phyloP scores from a whole-genome alignment of 2,113 vertebrate genomes.

The Mesitornis unicolor region DNA sequence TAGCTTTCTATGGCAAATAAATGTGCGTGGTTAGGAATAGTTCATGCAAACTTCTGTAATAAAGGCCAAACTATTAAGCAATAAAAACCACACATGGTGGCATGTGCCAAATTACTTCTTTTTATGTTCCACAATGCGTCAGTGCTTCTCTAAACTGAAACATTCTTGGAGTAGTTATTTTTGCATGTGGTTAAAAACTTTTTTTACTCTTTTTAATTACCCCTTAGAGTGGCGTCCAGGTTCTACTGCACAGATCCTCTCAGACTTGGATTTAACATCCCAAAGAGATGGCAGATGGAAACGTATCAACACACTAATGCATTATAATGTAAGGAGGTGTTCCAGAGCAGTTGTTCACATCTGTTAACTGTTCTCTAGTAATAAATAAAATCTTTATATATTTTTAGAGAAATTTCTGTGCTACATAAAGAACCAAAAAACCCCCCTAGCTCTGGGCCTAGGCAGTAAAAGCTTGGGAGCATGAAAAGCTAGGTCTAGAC shows the following conservation, averaged over 20 bases:
- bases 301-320: conserved; percentile 93
- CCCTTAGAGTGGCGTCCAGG: conserved; percentile 93
- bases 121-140: not conserved
- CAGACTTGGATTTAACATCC: conserved; percentile 94
- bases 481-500: not conserved
- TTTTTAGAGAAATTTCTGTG: conserved; percentile 6
- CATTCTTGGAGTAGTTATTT: not conserved
- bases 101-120: not conserved
- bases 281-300: conserved; percentile 95
- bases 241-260: conserved; percentile 95
- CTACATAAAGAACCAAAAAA: not conserved
- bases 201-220: conserved; percentile 31
- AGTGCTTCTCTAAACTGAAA: not conserved
- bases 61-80: not conserved
- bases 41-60: not conserved
- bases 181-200: not conserved
- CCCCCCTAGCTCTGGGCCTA: not conserved
- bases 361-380: not conserved
- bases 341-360: not conserved
- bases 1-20: not conserved
- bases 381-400: not conserved
- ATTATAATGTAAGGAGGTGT: conserved; percentile 89
- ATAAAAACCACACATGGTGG: not conserved
- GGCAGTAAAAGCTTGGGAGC: not conserved
- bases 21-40: not conserved